These are phyloP conservation scores for Egretta garzetta DNA, from an alignment of 2,113 vertebrate species.

Conservation along the genomic window DNA sequence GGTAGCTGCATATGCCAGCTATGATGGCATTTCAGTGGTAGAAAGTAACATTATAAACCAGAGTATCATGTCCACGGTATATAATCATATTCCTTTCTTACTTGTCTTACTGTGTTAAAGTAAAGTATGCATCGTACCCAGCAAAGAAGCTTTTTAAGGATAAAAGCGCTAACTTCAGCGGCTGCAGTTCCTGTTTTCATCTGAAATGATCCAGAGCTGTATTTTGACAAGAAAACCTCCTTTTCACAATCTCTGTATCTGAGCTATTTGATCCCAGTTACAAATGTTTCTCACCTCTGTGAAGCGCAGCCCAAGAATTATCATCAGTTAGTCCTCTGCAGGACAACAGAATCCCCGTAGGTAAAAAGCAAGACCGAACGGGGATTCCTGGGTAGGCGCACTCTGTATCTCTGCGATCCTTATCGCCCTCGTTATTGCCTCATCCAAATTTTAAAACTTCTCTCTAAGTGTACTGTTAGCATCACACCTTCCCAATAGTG, in stretches of 20 bases:
- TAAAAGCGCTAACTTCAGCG: neutral
- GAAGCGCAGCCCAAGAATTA: neutral
- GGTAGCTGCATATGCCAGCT: no score
- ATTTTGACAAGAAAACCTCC: neutral
- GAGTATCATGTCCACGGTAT: neutral
- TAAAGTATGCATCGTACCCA: neutral
- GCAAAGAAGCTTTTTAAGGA: neutral
- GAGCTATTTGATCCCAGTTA: neutral
- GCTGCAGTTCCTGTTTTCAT: neutral
- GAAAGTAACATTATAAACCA: neutral
- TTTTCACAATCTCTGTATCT: neutral
- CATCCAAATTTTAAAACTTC: conserved; percentile 36
- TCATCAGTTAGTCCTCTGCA: neutral
- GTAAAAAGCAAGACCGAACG: neutral
- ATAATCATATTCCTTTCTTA: neutral
- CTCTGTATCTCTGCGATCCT: neutral
- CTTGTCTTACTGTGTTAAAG: neutral
- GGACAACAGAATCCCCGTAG: neutral
- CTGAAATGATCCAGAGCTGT: neutral
- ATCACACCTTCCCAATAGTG: conserved; percentile 28
- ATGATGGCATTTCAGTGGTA: neutral
- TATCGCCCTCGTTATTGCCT: neutral
- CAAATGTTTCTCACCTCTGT: neutral
- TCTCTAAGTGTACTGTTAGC: neutral
- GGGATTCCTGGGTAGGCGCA: neutral